Conservation (phyloP, 2,888 invertebrate species). For the Acronicta leporina region DNA sequence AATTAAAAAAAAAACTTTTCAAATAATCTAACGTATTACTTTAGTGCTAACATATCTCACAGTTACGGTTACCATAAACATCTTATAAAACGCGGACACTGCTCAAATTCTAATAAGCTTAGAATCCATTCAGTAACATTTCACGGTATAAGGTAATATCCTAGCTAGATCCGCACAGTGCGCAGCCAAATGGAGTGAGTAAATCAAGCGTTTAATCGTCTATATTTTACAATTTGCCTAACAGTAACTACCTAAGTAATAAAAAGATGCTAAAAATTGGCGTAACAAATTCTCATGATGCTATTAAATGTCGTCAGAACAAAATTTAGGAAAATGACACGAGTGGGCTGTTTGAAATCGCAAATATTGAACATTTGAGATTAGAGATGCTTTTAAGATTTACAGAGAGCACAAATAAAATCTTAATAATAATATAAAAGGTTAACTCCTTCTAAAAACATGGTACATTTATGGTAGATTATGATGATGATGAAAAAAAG, state of each 20-base stretch:
- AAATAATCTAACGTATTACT: constrained; percentile 45
- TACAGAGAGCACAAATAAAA: too few species aligned
- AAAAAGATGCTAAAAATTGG: constrained; percentile 65
- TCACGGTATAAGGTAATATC: constrained; percentile 72
- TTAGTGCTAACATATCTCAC: constrained; percentile 63
- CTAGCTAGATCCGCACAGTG: constrained; percentile 60
- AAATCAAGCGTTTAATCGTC: constrained; percentile 78
- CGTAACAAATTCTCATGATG: constrained; percentile 61
- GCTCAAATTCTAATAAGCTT: constrained; percentile 76
- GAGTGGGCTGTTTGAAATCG: constrained; percentile 10
- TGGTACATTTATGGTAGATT: too few species aligned
- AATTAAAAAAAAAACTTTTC: constrained; percentile 32
- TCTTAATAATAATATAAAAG: too few species aligned
- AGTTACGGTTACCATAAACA: constrained; percentile 70
- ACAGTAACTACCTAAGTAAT: constrained; percentile 63
- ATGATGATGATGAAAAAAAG: too few species aligned
- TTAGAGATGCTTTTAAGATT: too few species aligned
- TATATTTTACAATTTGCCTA: constrained; percentile 81
- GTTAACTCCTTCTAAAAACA: too few species aligned
- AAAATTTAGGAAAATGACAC: constrained; percentile 69
- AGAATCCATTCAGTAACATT: constrained; percentile 72
- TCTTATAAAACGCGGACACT: constrained; percentile 70
- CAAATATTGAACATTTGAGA: constrained; percentile 9
- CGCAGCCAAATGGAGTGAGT: constrained; percentile 60
- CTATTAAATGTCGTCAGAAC: constrained; percentile 67